Evolutionary conservation across 1,140 invertebrate species (phyloP).

Genomic region (Microplitis mediator): DNA sequence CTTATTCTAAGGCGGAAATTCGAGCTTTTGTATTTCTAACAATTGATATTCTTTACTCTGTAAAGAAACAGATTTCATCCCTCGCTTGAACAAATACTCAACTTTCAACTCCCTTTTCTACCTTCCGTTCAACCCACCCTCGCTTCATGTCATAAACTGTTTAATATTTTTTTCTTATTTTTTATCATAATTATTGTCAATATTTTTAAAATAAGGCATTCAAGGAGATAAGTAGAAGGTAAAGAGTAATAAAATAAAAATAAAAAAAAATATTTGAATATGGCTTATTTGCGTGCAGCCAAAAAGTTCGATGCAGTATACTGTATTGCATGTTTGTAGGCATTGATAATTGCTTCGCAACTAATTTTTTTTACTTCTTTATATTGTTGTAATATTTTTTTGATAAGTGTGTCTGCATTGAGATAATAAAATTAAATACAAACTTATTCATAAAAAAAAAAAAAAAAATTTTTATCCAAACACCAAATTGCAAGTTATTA

Average conservation of each 20-base stretch:
- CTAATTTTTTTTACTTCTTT: constrained; percentile 54
- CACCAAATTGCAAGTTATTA: not conserved
- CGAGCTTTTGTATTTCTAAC: constrained; percentile 58
- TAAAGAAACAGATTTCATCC: constrained; percentile 61
- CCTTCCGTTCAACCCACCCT: not conserved
- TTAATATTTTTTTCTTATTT: constrained; percentile 32
- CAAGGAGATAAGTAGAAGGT: not conserved
- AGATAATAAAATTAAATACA: not conserved
- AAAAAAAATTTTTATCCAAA: not conserved
- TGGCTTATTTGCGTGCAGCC: constrained; percentile 61
- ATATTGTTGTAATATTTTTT: not conserved
- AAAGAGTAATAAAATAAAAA: constrained; percentile 10
- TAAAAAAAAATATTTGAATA: constrained; percentile 52
- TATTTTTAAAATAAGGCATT: not conserved
- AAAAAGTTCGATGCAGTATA: constrained; percentile 52
- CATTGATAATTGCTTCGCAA: constrained; percentile 62
- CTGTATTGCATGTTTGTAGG: constrained; percentile 52
- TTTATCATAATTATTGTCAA: too few relatives aligned
- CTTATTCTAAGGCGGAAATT: not conserved
- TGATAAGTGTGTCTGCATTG: not conserved
- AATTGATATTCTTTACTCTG: constrained; percentile 63
- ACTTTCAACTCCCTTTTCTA: not conserved
- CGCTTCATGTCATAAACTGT: constrained; percentile 29
- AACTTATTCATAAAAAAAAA: not conserved
- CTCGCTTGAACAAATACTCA: constrained; percentile 60